Base-by-base conservation (phyloP, 2,888 invertebrate species). In the Eugnorisma glareosa region DNA sequence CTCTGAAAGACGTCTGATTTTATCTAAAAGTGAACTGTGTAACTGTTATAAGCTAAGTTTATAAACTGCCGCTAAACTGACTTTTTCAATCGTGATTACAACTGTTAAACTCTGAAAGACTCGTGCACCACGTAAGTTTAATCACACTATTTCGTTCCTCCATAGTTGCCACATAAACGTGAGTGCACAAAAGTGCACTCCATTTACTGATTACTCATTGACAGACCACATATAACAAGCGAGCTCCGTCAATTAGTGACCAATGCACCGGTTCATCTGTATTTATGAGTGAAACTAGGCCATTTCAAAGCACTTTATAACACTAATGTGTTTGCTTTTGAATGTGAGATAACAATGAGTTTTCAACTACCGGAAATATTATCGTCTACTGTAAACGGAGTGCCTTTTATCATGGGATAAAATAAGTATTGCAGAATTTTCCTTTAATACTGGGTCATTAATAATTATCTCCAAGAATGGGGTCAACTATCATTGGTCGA, bases 221-320 rank as follows among this genome's bases (percentile, higher is more conserved):
- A 1, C 28, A 45, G 10, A 31, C 28, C 40, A 66, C 40, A 66
- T 59, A 83, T 76, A 77, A 81, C 76, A 68, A 81, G 74, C 74
- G 40, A 84, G 72, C 72, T 63, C 73, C 45, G 68, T 77, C 81
- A 84, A 83, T 83, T 83, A 83, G 77, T 70, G 74, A 70, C 81
- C 79, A 77, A 85, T 81, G 77, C 83, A 79, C 75, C 64, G 51
- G 67, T 75, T 83, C 79, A 85, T 87, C 83, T 85, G 75, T 83
- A 85, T 86, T 86, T 84, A 85, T 81, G 78, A 81, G 63, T 77
- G 54, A 75, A 83, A 84, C 84, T 73, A 67, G 81, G 81, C 77
- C 69, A 15, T 40, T 73, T 31, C 70, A 73, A 79, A 75, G 59
- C 68, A 61, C 67, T 70, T 73, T 67, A 73, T 15, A 69, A 5